These are phyloP conservation scores for Orthonevra nobilis DNA, from an alignment of 2,888 invertebrate species.

Conservation along the genomic window DNA sequence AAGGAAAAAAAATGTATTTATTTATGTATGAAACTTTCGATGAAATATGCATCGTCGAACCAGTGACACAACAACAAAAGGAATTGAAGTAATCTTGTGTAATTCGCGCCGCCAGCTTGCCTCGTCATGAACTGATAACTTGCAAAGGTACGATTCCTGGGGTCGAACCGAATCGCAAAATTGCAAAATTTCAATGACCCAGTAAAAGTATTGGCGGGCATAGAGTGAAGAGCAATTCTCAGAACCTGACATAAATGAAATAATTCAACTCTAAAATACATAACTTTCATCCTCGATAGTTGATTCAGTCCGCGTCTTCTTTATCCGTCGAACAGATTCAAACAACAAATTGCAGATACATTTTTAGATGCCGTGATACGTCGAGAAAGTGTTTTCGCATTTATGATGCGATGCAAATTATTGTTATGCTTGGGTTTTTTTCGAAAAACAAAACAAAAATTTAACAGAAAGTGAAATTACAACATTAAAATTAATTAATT, in stretches of 20 bases:
- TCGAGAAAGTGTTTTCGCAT: conserved; percentile 20
- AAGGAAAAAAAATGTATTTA: no score
- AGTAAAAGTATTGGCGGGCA: no score
- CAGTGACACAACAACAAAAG: background rate
- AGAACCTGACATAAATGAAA: background rate
- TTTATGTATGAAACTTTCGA: no score
- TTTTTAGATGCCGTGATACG: no score
- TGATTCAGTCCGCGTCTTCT: conserved; percentile 15
- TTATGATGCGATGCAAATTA: conserved; percentile 36
- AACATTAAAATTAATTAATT: no score
- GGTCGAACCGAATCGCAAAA: no score
- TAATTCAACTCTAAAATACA: background rate
- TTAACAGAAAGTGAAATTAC: conserved; percentile 41
- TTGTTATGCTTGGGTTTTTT: conserved; percentile 24
- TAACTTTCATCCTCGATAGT: conserved; percentile 24
- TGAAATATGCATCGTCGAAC: background rate
- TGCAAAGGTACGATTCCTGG: background rate
- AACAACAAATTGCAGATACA: background rate
- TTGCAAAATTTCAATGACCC: no score
- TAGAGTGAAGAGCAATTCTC: no score
- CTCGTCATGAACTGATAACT: background rate
- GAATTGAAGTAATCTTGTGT: no score
- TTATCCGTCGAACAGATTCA: conserved; percentile 18
- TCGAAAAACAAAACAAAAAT: background rate
- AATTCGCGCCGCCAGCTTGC: background rate